Conservation (phyloP, 2,888 invertebrate genomes). For the Oligia strigilis region DNA sequence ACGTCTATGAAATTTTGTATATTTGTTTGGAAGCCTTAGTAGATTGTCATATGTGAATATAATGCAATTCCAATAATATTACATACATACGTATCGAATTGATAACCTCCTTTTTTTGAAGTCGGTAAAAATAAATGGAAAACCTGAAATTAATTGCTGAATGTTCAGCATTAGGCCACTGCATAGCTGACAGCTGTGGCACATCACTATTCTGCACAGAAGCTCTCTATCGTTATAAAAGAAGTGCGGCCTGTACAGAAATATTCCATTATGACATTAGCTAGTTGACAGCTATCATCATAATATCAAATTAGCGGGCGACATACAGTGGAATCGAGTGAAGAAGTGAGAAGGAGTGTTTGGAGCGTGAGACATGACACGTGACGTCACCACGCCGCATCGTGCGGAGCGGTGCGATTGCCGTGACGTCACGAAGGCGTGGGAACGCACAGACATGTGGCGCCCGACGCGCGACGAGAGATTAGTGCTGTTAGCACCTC, state of each 20-base stretch:
- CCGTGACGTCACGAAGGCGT: constrained; percentile 15
- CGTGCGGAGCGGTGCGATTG: background rate
- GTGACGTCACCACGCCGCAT: background rate
- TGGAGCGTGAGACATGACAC: background rate
- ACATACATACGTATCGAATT: no score
- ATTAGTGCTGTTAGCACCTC: background rate
- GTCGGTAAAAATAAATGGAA: background rate
- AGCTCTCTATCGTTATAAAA: constrained; percentile 1
- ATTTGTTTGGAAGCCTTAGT: no score
- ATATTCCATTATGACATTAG: constrained; percentile 15
- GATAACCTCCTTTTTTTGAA: no score
- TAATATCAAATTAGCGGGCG: background rate
- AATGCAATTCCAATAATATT: no score
- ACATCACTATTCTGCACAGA: background rate
- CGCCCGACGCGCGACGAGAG: constrained; percentile 6
- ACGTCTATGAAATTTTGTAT: no score
- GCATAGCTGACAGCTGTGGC: no score
- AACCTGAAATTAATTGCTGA: background rate
- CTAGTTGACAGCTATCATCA: constrained; percentile 4
- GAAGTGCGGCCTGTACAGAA: constrained; percentile 6
- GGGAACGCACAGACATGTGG: constrained; percentile 29
- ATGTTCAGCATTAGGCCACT: background rate
- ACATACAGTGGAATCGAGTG: background rate
- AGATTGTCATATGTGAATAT: no score
- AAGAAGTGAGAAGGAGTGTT: background rate